These are phyloP conservation scores for Sphecodes monilicornis DNA, from an alignment of 2,888 invertebrate species.

Conservation along the genomic window DNA sequence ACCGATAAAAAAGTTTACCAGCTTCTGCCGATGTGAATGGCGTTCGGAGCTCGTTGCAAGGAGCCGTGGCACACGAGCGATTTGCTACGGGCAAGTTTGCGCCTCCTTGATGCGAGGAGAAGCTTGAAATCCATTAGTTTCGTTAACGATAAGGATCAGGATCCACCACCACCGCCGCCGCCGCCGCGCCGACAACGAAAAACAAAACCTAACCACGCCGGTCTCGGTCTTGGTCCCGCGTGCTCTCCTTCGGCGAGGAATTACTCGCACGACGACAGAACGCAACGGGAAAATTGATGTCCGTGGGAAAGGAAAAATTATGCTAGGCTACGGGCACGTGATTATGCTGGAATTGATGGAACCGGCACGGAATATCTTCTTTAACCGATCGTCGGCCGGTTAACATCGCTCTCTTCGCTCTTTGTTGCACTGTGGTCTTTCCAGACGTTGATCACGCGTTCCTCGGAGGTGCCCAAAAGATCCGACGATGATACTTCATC, in stretches of 20 bases:
- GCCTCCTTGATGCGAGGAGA: constrained; percentile 51
- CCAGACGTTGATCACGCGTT: neutral
- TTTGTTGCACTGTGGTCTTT: neutral
- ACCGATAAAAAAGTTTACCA: constrained; percentile 37
- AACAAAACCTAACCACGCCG: neutral
- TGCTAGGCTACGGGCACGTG: constrained; percentile 16
- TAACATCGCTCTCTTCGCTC: neutral
- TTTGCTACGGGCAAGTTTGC: constrained; percentile 64
- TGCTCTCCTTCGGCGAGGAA: constrained; percentile 6
- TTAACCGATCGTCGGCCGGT: constrained; percentile 40
- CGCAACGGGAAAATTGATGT: constrained; percentile 32
- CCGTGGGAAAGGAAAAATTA: constrained; percentile 46
- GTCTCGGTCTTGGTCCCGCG: neutral
- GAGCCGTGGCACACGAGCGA: constrained; percentile 66
- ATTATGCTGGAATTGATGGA: constrained; percentile 44
- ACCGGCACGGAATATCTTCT: constrained; percentile 53
- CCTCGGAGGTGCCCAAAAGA: too few species aligned
- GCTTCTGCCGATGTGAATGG: constrained; percentile 42
- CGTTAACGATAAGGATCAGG: constrained; percentile 64
- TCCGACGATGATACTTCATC: too few species aligned
- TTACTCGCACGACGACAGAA: constrained; percentile 20
- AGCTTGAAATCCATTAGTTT: constrained; percentile 75
- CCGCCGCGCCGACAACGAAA: constrained; percentile 21
- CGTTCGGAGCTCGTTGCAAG: constrained; percentile 41
- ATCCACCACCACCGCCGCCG: constrained; percentile 61